These are phyloP conservation scores for Ommatoiulus sabulosus DNA, from an alignment of 2,888 invertebrate species.

Conservation along the genomic window DNA sequence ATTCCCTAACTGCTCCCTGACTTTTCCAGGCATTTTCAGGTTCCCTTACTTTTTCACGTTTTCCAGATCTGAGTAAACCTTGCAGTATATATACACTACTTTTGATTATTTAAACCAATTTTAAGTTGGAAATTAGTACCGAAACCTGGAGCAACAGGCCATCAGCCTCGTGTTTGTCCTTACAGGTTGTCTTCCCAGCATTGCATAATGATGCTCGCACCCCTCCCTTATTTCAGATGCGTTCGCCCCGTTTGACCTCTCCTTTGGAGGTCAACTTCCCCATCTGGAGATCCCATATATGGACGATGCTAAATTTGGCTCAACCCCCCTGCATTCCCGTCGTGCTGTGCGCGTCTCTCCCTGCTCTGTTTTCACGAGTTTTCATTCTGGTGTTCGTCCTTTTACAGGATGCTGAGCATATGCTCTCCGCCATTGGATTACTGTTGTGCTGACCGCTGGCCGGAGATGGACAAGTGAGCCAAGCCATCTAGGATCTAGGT, in stretches of 20 bases:
- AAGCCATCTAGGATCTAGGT: neutral
- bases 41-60: too few relatives aligned
- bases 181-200: neutral
- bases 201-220: slow-evolving; percentile 11
- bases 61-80: too few relatives aligned
- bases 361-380: neutral
- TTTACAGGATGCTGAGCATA: neutral
- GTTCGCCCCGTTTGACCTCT: slow-evolving; percentile 10
- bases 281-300: slow-evolving; percentile 44
- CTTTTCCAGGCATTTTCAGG: too few relatives aligned
- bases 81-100: too few relatives aligned
- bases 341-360: neutral
- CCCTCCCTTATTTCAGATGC: slow-evolving; percentile 27
- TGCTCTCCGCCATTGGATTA: neutral
- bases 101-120: too few relatives aligned
- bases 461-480: neutral
- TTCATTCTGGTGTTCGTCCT: neutral
- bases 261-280: slow-evolving; percentile 45
- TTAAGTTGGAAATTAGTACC: too few relatives aligned
- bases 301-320: slow-evolving; percentile 35
- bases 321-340: neutral
- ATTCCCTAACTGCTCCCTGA: too few relatives aligned
- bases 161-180: too few relatives aligned
- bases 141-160: neutral
- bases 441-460: neutral